These are phyloP conservation scores for Sturmia bella DNA, from an alignment of 2,888 invertebrate genomes.

Conservation along the genomic window DNA sequence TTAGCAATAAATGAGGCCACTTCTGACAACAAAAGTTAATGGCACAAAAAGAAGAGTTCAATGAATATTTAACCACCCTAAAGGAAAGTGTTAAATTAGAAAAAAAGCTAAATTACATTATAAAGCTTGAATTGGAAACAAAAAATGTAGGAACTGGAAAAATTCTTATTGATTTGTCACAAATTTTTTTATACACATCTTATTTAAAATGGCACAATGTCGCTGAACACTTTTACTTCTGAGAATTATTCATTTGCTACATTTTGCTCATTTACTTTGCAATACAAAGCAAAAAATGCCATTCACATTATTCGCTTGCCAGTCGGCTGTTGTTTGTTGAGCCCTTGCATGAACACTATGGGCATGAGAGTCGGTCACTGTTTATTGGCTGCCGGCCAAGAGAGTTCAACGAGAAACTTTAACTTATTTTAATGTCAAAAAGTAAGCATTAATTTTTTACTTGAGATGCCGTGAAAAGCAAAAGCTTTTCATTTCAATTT, in stretches of 20 bases:
- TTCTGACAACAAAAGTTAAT: too few species aligned
- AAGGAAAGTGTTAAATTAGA: not conserved
- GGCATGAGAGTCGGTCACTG: not conserved
- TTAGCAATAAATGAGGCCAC: too few species aligned
- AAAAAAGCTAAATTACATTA: not conserved
- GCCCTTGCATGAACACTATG: not conserved
- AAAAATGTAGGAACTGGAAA: too few species aligned
- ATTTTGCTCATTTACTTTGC: conserved; percentile 32
- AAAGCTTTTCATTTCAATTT: not conserved
- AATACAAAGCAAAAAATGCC: conserved; percentile 36
- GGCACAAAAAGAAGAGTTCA: too few species aligned
- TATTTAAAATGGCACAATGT: conserved; percentile 5
- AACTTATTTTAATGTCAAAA: conserved; percentile 60
- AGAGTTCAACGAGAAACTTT: conserved; percentile 41
- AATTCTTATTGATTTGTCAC: too few species aligned
- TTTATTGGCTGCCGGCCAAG: conserved; percentile 50
- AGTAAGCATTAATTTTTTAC: conserved; percentile 7
- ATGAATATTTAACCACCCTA: too few species aligned
- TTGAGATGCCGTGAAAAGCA: conserved; percentile 22
- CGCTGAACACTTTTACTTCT: conserved; percentile 53
- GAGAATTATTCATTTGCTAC: conserved; percentile 26
- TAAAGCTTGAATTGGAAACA: too few species aligned
- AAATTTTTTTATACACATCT: not conserved
- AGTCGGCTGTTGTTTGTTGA: conserved; percentile 12
- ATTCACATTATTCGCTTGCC: conserved; percentile 8